Evolutionary conservation across 2,113 vertebrate species (phyloP), one percentile per base, ranked within the genome.

Genomic region (Silurus asotus): DNA sequence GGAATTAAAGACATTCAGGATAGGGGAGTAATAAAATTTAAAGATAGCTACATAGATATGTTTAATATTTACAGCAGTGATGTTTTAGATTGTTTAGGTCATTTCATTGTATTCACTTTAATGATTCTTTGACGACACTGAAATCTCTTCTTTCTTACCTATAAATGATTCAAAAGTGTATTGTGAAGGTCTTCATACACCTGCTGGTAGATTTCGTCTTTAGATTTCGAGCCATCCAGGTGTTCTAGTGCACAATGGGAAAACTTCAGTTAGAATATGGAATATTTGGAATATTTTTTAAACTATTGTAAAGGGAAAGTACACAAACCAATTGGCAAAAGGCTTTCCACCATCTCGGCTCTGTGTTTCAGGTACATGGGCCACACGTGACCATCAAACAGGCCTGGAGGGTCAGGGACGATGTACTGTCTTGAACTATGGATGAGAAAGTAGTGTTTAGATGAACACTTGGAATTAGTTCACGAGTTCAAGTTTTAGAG

Each of bases 311-410:
- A 48, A 49, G 2, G 19, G 8, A 0, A 77, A 28, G 5, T 67
- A 25, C 19, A 67, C n/a, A 20, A 86, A 96, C 96, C 91, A 3
- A 96, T 93, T 74, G 87, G 78, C 49, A 95, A 87, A 80, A 87
- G n/a, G 14, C 86, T 88, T 2, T 88, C 86, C 87, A 94, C 93
- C 96, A 96, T 96, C 59, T 92, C 84, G 10, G 20, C 87, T 88
- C 93, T 93, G 93, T 96, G 94, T 88, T 94, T 96, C 82, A 95
- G 88, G 90, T 96, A 96, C 95, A 96, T 96, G 1, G 96, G 96
- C 96, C 96, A 96, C 81, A 96, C 96, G 0, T 96, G 96, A 51
- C 95, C 96, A 8, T 96, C 95, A 80, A 96, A 96, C 84, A 96
- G 88, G 14, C 95, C 95, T 0, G 95, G 95, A 28, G 95, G 94